phyloP scores from a whole-genome alignment of 2,113 vertebrate genomes.

The Tetrax tetrax region DNA sequence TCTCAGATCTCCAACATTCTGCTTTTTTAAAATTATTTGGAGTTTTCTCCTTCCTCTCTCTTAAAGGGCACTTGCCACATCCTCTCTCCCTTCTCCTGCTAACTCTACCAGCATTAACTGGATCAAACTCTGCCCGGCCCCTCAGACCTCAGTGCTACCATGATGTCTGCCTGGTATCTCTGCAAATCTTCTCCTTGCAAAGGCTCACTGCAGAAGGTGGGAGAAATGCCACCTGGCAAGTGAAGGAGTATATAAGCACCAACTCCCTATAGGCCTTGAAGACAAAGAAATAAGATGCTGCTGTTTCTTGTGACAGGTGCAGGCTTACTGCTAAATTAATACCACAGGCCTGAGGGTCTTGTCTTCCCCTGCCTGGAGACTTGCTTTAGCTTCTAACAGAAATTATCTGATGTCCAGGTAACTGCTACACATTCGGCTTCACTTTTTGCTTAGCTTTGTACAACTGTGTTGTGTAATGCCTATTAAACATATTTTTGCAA shows the following conservation, averaged over 20 bases:
- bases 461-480: not conserved
- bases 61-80: not conserved
- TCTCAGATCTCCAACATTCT: not conserved
- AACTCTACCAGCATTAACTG: not conserved
- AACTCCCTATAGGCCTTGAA: not conserved
- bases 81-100: not conserved
- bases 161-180: not conserved
- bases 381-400: not conserved
- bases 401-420: not conserved
- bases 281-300: not conserved
- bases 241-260: not conserved
- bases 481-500: not conserved
- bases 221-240: not conserved
- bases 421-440: not conserved
- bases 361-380: not conserved
- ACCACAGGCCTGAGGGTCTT: not conserved
- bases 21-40: not conserved
- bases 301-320: not conserved
- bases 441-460: not conserved
- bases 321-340: not conserved
- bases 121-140: not conserved
- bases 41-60: not conserved
- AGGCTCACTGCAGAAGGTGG: not conserved
- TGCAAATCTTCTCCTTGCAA: not conserved
- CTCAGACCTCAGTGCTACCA: fast-evolving